Conservation (phyloP, 2,113 vertebrate species). For the Callithrix jacchus region DNA sequence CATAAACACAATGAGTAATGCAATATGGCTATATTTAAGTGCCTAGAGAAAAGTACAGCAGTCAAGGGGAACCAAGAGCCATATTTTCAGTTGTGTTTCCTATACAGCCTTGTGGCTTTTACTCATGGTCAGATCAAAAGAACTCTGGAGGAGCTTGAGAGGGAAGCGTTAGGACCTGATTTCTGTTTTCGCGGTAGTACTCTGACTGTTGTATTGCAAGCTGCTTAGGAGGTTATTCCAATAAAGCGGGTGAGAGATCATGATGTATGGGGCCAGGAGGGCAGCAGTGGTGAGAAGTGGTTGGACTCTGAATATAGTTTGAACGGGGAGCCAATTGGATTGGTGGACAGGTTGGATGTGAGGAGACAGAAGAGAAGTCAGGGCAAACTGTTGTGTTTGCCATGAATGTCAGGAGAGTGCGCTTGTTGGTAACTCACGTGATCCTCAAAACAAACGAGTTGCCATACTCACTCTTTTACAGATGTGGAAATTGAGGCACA, state of each 20-base stretch:
- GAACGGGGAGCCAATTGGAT: not conserved
- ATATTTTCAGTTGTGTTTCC: not conserved
- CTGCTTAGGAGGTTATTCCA: not conserved
- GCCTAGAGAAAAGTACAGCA: not conserved
- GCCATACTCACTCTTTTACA: not conserved
- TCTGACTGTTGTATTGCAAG: not conserved
- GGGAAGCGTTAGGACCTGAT: not conserved
- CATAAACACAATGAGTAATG: not conserved
- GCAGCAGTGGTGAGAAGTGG: not conserved
- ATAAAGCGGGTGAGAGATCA: not conserved
- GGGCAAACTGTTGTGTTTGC: accelerated
- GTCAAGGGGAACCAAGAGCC: not conserved
- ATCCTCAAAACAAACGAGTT: not conserved
- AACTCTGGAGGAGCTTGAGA: not conserved
- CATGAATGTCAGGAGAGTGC: accelerated
- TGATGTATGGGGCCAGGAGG: not conserved
- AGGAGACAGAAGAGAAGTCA: not conserved
- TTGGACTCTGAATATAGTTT: not conserved
- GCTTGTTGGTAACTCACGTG: not conserved
- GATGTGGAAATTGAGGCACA: not conserved
- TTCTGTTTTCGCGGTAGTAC: not conserved
- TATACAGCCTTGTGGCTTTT: not conserved
- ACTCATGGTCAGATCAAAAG: not conserved
- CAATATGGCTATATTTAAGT: not conserved
- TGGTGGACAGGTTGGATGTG: not conserved